Percentiles rank a stretch among this genome's conserved stretches.
Conservation (phyloP, 2,888 invertebrate species). For the Ectobius pallidus region DNA sequence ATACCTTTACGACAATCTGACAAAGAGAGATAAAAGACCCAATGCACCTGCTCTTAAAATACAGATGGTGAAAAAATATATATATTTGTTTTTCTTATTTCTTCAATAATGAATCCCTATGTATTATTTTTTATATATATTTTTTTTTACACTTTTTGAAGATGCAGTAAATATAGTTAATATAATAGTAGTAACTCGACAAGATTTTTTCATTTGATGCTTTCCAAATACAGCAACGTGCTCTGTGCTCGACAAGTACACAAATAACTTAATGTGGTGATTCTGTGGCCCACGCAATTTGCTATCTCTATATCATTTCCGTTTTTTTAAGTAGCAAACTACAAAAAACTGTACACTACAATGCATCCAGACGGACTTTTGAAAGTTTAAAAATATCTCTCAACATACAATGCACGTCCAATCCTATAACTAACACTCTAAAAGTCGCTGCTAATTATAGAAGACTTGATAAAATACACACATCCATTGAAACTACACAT, state of each 20-base stretch:
- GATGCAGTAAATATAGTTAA: slow-evolving; percentile 17
- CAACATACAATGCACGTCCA: slow-evolving; percentile 2
- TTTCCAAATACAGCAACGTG: background rate
- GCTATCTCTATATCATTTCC: slow-evolving; percentile 6
- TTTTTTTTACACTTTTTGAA: too few relatives aligned
- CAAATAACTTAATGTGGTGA: background rate
- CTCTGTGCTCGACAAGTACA: background rate
- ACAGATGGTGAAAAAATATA: slow-evolving; percentile 41
- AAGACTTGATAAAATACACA: background rate
- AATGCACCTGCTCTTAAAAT: slow-evolving; percentile 38
- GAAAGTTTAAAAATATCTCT: slow-evolving; percentile 28
- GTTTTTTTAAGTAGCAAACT: slow-evolving; percentile 4
- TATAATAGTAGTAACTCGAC: slow-evolving; percentile 18
- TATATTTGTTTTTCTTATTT: slow-evolving; percentile 33
- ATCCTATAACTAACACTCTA: background rate
- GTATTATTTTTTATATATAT: background rate
- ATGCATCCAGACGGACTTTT: slow-evolving; percentile 15
- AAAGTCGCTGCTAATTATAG: background rate
- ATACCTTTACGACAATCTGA: too few relatives aligned
- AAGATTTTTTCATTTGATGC: slow-evolving; percentile 1
- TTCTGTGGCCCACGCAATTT: background rate
- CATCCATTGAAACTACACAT: background rate
- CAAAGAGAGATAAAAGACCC: slow-evolving; percentile 28
- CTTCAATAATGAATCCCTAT: slow-evolving; percentile 17
- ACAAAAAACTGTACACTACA: slow-evolving; percentile 23